Conservation (phyloP, 2,797 vertebrate genomes). For the Perodicticus potto region DNA sequence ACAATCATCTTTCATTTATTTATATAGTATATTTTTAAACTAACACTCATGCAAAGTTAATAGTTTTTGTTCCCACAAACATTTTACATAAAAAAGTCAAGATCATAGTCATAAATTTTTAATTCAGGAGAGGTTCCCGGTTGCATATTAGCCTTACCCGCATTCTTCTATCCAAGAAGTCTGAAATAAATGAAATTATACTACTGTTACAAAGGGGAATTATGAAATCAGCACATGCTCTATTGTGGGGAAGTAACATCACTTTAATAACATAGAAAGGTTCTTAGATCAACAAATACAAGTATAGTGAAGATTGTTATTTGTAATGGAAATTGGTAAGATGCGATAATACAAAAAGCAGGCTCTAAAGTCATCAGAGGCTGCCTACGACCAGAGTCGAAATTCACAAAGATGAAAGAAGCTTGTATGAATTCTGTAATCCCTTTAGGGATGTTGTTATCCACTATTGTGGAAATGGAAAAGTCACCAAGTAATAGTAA, state of each 20-base stretch:
- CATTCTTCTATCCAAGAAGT: not conserved
- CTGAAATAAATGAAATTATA: not conserved
- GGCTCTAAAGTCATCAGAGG: not conserved
- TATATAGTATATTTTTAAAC: not conserved
- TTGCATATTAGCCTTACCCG: accelerated
- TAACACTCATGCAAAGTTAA: not conserved
- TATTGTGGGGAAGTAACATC: not conserved
- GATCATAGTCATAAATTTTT: not conserved
- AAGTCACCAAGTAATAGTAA: not conserved
- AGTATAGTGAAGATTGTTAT: not conserved
- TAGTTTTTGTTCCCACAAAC: not conserved
- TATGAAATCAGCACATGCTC: not conserved
- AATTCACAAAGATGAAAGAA: not conserved
- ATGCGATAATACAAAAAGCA: not conserved
- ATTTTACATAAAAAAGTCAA: not conserved
- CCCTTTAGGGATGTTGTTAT: not conserved
- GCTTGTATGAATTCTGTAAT: not conserved
- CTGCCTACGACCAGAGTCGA: not conserved
- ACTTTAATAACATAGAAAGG: not conserved
- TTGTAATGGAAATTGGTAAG: not conserved
- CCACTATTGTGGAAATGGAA: not conserved
- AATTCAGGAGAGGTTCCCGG: not conserved
- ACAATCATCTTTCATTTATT: not conserved
- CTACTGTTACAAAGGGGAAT: not conserved
- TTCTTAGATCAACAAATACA: not conserved